Base-by-base conservation (phyloP, 2,888 invertebrate genomes). In the Mantis religiosa region DNA sequence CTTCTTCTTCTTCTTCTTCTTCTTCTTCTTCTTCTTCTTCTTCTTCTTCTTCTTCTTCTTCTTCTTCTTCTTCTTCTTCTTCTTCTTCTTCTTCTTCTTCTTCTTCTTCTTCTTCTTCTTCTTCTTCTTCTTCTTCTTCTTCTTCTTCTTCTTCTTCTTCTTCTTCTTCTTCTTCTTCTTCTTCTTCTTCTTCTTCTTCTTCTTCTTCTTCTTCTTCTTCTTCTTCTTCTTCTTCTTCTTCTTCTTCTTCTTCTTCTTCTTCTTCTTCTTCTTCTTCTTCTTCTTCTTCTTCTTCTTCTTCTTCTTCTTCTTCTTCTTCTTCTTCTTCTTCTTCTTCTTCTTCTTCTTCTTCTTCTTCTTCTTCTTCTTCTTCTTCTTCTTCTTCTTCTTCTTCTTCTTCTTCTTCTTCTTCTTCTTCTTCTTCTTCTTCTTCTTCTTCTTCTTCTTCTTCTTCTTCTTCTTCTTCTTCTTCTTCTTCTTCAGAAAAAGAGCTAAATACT, bases 371-470 rank as follows among this genome's bases (percentile, higher is more conserved):
- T 81, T 20, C 81, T 81, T 20, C 81, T 81, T 20, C 81, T 81
- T 20, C 81, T 81, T 20, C 81, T 81, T 20, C 81, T 81, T 20
- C 81, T 81, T 20, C 81, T 81, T 20, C 81, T 81, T 20, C 81
- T 81, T 20, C 81, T 81, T 20, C 81, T 81, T 20, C 81, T 81
- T 20, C 81, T 81, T 20, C 81, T 81, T 20, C 81, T 94, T 93
- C 93, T 93, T 92, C 91, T 92, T 92, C 91, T 28, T 27, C 28
- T 27, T 28, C 30, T 25, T n/a, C 84, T 88, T 30, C 34, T 28
- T 25, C 84, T 71, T 25, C 28, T 30, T 14, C 85, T 71, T n/a
- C 41, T 86, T 47, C 28, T 28, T n/a, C 28, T 85, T 41, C 25
- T 85, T n/a, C 34, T 25, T n/a, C 86, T 86, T 20, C 54, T 86